phyloP scores from a whole-genome alignment of 2,113 vertebrate genomes.

The Calyptommatus sinebrachiatus region DNA sequence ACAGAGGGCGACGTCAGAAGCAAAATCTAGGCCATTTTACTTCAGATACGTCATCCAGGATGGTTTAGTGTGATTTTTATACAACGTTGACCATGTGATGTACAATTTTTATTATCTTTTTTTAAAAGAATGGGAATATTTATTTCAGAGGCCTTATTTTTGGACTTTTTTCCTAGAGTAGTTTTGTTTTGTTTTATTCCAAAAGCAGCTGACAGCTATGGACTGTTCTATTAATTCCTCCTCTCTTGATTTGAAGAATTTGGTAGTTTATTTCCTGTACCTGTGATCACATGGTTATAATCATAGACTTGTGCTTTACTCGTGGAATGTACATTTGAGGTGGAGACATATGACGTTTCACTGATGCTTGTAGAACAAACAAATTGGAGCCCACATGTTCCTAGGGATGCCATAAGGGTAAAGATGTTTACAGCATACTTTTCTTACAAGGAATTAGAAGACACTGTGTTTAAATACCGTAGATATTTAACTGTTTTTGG shows the following conservation, averaged over 20 bases:
- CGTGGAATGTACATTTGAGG: constrained; percentile 85
- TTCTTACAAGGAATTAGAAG: constrained; percentile 81
- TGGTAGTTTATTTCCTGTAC: constrained; percentile 72
- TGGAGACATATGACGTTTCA: constrained; percentile 72
- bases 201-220: constrained; percentile 73
- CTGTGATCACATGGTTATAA: constrained; percentile 78
- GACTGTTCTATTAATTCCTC: constrained; percentile 73
- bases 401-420: constrained; percentile 78
- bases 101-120: constrained; percentile 82
- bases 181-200: constrained; percentile 72
- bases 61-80: constrained; percentile 91
- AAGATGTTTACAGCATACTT: constrained; percentile 89
- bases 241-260: constrained; percentile 74
- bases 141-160: constrained; percentile 96
- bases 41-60: constrained; percentile 91
- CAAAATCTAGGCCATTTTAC: constrained; percentile 96
- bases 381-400: constrained; percentile 59
- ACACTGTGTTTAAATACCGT: constrained; percentile 85
- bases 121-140: constrained; percentile 88
- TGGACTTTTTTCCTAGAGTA: constrained; percentile 81
- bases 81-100: constrained; percentile 86
- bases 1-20: constrained; percentile 91
- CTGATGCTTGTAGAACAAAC: constrained; percentile 68
- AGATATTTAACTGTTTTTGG: constrained; percentile 86
- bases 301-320: constrained; percentile 76